Evolutionary conservation across 2,888 invertebrate species (phyloP), one percentile per base, ranked within the genome.

Genomic region (Dysmachus trigonus): DNA sequence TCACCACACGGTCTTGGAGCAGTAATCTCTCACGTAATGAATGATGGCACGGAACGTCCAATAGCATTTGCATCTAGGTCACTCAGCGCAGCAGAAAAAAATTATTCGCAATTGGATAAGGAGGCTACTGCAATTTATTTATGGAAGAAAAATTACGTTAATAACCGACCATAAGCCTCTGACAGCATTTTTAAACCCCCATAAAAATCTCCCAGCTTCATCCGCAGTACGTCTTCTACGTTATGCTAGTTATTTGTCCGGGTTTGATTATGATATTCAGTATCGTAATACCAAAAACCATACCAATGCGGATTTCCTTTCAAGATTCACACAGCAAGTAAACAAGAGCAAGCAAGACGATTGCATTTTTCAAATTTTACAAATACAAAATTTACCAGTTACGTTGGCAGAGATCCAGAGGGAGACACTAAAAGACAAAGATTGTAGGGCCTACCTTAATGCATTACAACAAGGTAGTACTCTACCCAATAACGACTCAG

Each of bases 61-160:
- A 38, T 38, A 8, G 38, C 38, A 38, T 38, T 38, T 38, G 38
- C 38, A 10, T 38, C 51, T n/a, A 51, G 15, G 5, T n/a, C 47
- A 3, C 47, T 47, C 13, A 47, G n/a, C 2, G 13, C 13, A 13
- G n/a, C 15, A 5, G 47, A 47, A n/a, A 91, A 87, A 87, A 62
- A 89, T 35, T 35, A 90, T 87, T 90, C 88, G 4, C 88, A 89
- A 76, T 82, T 89, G 7, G 88, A 89, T 74, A 87, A 87, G n/a
- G 89, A 89, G 88, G 91, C 90, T 6, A 88, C 90, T 5, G 89
- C 89, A n/a, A 88, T 91, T 5, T 86, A 90, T 18, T 92, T 90
- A 89, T 87, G 92, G 91, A 4, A 86, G 90, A 4, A 87, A 89
- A 5, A 92, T 92, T 87, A 89, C 88, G 0, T 86, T 92, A 18